Conservation (phyloP, 2,113 vertebrate species). For the Catagonus wagneri region DNA sequence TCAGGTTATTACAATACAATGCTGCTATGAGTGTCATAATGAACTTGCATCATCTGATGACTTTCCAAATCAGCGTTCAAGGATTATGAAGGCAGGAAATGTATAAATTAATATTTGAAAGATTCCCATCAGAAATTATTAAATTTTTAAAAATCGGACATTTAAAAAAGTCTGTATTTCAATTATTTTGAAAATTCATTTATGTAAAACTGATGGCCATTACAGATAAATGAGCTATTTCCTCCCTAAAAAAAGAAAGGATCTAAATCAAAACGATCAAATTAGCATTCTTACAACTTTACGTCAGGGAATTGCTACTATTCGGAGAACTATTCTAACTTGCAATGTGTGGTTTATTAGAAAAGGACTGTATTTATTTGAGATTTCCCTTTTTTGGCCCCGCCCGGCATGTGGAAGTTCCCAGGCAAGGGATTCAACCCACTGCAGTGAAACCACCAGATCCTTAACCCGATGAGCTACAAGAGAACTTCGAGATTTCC, state of each 20-base stretch:
- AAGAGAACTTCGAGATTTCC: background rate
- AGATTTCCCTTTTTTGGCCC: background rate
- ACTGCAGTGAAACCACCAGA: too few species aligned
- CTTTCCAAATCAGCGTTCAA: background rate
- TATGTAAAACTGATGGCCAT: background rate
- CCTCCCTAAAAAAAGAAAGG: slow-evolving; percentile 28
- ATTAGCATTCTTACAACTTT: background rate
- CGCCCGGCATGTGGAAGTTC: too few species aligned
- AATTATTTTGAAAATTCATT: slow-evolving; percentile 18
- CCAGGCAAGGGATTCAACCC: too few species aligned
- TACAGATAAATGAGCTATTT: background rate
- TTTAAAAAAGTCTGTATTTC: background rate
- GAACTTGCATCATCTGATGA: background rate
- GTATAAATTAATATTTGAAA: slow-evolving; percentile 12
- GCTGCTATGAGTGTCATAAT: background rate
- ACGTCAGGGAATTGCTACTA: background rate
- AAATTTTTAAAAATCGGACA: background rate
- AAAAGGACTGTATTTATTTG: background rate
- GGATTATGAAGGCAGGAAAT: slow-evolving; percentile 23
- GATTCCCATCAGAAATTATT: background rate
- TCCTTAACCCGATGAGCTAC: too few species aligned
- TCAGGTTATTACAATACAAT: background rate
- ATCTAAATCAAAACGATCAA: background rate
- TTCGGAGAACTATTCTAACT: background rate
- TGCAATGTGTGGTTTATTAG: background rate